phyloP scores from a whole-genome alignment of 2,113 vertebrate species.

The Rhagologus leucostigma region DNA sequence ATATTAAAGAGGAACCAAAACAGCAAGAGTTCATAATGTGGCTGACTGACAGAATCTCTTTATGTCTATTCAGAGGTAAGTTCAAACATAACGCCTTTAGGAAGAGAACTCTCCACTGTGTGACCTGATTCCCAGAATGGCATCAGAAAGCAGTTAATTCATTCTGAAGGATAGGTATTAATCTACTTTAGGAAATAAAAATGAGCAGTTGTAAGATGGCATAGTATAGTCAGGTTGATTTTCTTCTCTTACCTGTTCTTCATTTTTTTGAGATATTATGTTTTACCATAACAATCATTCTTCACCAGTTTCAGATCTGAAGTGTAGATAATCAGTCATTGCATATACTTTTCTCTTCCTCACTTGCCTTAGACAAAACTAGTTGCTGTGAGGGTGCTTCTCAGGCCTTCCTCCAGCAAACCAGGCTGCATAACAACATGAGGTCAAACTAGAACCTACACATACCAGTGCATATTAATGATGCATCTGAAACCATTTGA shows the following conservation, averaged over 20 bases:
- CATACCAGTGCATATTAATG: accelerated
- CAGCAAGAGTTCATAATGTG: neutral
- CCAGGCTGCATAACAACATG: neutral
- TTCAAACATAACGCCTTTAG: neutral
- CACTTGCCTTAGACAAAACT: neutral
- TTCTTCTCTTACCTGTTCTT: neutral
- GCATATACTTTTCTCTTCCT: neutral
- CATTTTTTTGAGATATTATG: neutral
- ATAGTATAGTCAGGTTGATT: neutral
- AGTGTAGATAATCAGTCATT: neutral
- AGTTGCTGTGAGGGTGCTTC: neutral
- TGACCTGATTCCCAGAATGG: neutral
- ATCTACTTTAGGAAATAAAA: neutral
- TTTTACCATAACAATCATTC: neutral
- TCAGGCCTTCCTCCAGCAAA: neutral
- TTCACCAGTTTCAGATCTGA: neutral
- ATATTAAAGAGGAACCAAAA: neutral
- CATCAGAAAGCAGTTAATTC: neutral
- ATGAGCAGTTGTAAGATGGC: neutral
- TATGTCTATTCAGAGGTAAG: neutral
- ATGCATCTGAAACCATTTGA: neutral
- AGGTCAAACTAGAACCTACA: neutral
- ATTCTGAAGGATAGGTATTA: neutral
- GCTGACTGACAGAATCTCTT: neutral
- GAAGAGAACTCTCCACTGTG: neutral